Conservation (phyloP, 2,797 vertebrate genomes). For the Menidia menidia region DNA sequence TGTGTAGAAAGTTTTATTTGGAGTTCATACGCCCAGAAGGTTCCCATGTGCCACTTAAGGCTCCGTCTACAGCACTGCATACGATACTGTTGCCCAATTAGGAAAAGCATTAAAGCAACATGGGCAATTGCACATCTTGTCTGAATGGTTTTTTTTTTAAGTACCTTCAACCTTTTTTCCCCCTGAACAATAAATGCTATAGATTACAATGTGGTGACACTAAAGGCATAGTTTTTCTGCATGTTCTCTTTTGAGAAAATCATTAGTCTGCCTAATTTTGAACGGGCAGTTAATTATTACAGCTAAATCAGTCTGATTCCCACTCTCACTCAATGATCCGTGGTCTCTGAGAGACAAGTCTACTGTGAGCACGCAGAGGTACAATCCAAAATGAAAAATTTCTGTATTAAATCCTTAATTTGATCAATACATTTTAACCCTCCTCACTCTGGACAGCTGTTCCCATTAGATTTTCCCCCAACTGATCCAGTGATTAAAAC, state of each 20-base stretch:
- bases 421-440: background rate
- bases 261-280: background rate
- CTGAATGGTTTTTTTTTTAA: background rate
- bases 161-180: background rate
- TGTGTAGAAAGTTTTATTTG: conserved; percentile 18
- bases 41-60: background rate
- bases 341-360: background rate
- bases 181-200: background rate
- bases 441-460: background rate
- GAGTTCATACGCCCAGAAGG: background rate
- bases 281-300: background rate
- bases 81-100: conserved; percentile 4
- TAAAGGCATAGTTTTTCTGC: background rate
- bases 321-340: background rate
- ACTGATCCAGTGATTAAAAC: background rate
- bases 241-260: background rate
- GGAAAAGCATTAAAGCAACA: background rate
- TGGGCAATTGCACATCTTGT: background rate
- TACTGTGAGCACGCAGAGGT: background rate
- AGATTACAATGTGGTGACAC: background rate
- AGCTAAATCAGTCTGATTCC: background rate
- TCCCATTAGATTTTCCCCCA: background rate
- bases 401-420: background rate
- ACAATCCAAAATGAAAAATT: background rate
- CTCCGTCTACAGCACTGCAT: background rate